Evolutionary conservation across 1,140 invertebrate genomes (phyloP), one percentile per base, ranked within the genome.

Genomic region (Ooceraea biroi): DNA sequence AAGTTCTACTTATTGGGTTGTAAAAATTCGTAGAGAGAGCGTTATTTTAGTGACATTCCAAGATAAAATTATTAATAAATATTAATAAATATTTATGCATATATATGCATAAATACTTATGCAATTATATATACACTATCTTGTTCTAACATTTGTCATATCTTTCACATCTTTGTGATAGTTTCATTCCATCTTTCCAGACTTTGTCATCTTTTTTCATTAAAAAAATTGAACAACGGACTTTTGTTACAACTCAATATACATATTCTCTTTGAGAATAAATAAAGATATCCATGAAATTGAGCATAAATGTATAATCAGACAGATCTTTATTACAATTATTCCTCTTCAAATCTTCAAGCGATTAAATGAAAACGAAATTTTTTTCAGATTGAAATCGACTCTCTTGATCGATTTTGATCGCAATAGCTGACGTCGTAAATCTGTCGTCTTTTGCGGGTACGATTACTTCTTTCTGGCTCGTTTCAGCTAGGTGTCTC

Each of bases 401-500:
- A 11, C 57, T 41, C 52, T 0, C 22, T 30, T 5, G 57, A 82
- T 55, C 76, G 76, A 41, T 77, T 65, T 77, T 55, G 50, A 61
- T 60, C 57, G 19, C 82, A 69, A 85, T 85, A 85, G 87, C 83
- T 41, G 41, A 60, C 46, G 85, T 55, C 84, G 71, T 91, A 91
- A 91, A 91, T 91, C 88, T 88, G 63, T 86, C 83, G 46, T 12
- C 72, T 85, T 90, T 90, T 48, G 77, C 88, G 78, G 68, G 50
- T 83, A 85, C 91, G 87, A 89, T 92, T 90, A 90, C 55, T 73
- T 88, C 85, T 91, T 89, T 84, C 50, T 88, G 73, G 76, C 73
- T 71, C 36, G 46, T 46, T 61, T 46, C 58, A 76, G 50, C n/a
- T 77, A 77, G 69, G 7, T 73, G 46, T 30, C 36, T 82, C 77